Percentiles rank a stretch among this genome's conserved stretches.
phyloP scores from a whole-genome alignment of 2,113 vertebrate genomes.

The Hemiscyllium ocellatum region DNA sequence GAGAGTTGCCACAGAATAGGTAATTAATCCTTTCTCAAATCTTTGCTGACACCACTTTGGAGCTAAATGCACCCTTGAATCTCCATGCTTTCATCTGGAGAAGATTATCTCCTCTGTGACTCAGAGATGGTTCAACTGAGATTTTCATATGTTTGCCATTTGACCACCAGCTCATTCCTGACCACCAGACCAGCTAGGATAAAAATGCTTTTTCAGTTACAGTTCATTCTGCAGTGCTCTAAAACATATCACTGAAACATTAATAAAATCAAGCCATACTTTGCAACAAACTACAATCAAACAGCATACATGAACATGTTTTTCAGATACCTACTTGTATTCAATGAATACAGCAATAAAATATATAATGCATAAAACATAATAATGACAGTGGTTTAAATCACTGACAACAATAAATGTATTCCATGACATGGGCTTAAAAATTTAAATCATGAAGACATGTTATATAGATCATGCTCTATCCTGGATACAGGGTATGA shows the following conservation, averaged over 20 bases:
- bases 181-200: background rate
- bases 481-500: background rate
- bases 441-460: background rate
- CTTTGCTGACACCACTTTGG: background rate
- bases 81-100: background rate
- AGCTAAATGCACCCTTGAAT: background rate
- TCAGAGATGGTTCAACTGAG: background rate
- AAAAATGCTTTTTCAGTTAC: background rate
- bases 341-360: background rate
- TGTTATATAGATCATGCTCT: background rate
- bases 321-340: background rate
- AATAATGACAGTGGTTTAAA: background rate
- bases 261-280: background rate
- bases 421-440: background rate
- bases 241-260: background rate
- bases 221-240: background rate
- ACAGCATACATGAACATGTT: background rate
- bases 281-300: background rate
- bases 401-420: background rate
- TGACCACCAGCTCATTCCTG: background rate
- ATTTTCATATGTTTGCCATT: background rate
- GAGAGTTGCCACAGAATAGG: background rate
- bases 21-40: background rate
- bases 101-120: background rate
- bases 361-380: background rate